phyloP scores from a whole-genome alignment of 2,888 invertebrate species.

The Plebejus anna region DNA sequence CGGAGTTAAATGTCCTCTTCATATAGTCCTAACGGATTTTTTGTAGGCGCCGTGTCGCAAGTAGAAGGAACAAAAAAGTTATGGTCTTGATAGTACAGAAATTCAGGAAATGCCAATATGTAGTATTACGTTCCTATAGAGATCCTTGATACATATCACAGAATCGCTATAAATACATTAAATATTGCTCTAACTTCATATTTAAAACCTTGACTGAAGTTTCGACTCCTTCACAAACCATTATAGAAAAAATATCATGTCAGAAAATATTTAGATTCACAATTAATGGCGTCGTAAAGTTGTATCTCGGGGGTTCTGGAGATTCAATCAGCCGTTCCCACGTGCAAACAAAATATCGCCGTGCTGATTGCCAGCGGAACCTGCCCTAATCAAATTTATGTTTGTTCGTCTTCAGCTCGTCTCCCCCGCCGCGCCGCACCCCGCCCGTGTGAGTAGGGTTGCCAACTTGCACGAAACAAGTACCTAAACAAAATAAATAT shows the following conservation, averaged over 20 bases:
- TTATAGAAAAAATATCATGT: not conserved
- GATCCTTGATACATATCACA: too few relatives aligned
- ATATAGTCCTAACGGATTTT: too few relatives aligned
- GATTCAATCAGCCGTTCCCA: slow-evolving; percentile 46
- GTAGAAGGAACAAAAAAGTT: too few relatives aligned
- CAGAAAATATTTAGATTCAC: slow-evolving; percentile 23
- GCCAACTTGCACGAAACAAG: not conserved
- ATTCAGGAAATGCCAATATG: too few relatives aligned
- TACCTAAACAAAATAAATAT: too few relatives aligned
- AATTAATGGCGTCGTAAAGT: slow-evolving; percentile 28
- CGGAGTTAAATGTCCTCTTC: too few relatives aligned
- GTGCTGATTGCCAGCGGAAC: slow-evolving; percentile 68
- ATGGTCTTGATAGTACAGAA: too few relatives aligned
- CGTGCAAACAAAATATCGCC: slow-evolving; percentile 57
- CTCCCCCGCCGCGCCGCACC: slow-evolving; percentile 39
- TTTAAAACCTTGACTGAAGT: too few relatives aligned
- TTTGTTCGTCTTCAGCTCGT: slow-evolving; percentile 66
- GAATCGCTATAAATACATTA: too few relatives aligned
- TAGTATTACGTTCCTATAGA: too few relatives aligned
- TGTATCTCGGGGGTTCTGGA: slow-evolving; percentile 35
- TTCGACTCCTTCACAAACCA: not conserved
- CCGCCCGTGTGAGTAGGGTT: not conserved
- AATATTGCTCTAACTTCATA: too few relatives aligned
- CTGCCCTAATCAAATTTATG: slow-evolving; percentile 75
- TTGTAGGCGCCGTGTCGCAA: too few relatives aligned